phyloP scores from a whole-genome alignment of 23 tunicate species.

The Trididemnum miniatum region DNA sequence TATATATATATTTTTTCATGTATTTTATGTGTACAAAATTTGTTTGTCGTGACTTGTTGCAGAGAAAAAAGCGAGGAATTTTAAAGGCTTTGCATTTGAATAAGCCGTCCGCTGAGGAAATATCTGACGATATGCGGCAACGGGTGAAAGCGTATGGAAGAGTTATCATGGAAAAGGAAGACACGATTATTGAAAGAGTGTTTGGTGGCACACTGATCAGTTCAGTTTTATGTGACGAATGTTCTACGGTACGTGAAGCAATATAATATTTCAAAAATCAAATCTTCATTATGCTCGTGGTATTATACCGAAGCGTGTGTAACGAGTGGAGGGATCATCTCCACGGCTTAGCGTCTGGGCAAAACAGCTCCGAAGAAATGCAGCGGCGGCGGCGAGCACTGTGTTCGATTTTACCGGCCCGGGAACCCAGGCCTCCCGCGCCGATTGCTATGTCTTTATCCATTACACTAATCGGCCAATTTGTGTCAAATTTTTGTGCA shows the following conservation, averaged over 20 bases:
- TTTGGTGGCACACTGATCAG: conserved; percentile 61
- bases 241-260: conserved; percentile 46
- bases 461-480: too few relatives aligned
- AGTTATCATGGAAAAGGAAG: conserved; percentile 18
- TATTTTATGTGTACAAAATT: background rate
- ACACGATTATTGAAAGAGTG: conserved; percentile 45
- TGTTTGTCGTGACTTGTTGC: background rate
- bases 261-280: too few relatives aligned
- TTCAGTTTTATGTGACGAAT: conserved; percentile 77
- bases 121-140: conserved; percentile 33
- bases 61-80: conserved; percentile 70
- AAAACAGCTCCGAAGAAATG: too few relatives aligned
- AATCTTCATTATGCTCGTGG: too few relatives aligned
- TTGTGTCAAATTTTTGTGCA: background rate
- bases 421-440: too few relatives aligned
- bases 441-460: too few relatives aligned
- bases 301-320: too few relatives aligned
- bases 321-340: too few relatives aligned
- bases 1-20: too few relatives aligned
- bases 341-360: too few relatives aligned
- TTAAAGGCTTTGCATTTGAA: conserved; percentile 36
- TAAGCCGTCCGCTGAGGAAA: conserved; percentile 40
- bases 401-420: too few relatives aligned
- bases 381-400: too few relatives aligned
- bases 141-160: conserved; percentile 55